Conservation (phyloP, 2,113 vertebrate species). For the Atrichornis clamosus region DNA sequence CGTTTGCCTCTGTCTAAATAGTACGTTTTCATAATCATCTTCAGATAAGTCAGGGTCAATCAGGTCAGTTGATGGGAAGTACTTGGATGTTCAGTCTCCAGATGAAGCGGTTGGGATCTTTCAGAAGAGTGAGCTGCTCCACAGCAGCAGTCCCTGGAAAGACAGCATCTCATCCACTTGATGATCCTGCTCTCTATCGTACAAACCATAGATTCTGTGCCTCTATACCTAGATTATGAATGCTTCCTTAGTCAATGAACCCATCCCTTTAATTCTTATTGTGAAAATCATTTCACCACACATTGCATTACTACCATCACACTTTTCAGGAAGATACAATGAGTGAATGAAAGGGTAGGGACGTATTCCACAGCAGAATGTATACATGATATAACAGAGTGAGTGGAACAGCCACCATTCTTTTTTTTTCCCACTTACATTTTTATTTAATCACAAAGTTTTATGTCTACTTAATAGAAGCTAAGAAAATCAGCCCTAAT, state of each 20-base stretch:
- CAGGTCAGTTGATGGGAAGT: rapidly evolving
- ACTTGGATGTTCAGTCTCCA: background rate
- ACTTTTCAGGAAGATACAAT: background rate
- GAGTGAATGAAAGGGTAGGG: background rate
- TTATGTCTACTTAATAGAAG: background rate
- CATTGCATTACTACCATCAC: background rate
- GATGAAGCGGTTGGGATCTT: background rate
- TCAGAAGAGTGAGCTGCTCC: background rate
- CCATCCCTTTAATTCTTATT: background rate
- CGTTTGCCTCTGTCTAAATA: background rate
- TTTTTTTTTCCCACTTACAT: background rate
- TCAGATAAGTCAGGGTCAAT: background rate
- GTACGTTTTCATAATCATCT: background rate
- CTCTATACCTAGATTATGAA: background rate
- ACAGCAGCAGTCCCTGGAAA: background rate
- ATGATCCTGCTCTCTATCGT: background rate
- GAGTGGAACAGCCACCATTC: background rate
- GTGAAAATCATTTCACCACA: background rate
- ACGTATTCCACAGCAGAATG: background rate
- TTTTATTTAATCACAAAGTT: background rate
- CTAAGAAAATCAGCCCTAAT: background rate
- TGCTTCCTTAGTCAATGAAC: background rate
- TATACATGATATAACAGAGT: background rate
- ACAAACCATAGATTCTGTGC: background rate
- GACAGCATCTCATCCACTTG: background rate